A percentile compares a stretch with the other conserved stretches of the same genome.
These are phyloP conservation scores for Coenonympha glycerion DNA, from an alignment of 2,888 invertebrate genomes.

Conservation along the genomic window DNA sequence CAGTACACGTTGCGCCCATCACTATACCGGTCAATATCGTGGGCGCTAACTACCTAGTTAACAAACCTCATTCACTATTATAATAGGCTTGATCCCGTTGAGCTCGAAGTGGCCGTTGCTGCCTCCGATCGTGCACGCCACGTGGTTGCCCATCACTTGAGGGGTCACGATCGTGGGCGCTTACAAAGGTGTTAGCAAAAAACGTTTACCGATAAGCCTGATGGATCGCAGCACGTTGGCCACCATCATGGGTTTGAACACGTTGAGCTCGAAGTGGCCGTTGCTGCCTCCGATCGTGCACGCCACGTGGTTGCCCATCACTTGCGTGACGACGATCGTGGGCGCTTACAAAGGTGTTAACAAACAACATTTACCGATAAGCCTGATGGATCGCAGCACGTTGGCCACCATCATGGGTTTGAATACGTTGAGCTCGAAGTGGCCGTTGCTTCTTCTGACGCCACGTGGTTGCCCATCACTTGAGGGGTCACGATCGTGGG, in stretches of 20 bases:
- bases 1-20: no score
- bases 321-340: no score
- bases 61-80: no score
- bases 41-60: no score
- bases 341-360: no score
- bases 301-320: no score
- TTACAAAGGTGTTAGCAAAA: neutral
- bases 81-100: slow-evolving; percentile 98
- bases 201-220: slow-evolving; percentile 81
- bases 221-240: slow-evolving; percentile 94
- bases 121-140: slow-evolving; percentile 96
- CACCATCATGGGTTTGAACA: no score
- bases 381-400: no score
- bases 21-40: no score
- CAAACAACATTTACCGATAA: no score
- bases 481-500: neutral
- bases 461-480: slow-evolving; percentile 99
- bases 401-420: no score
- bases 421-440: slow-evolving; percentile 99
- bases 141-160: slow-evolving; percentile 96
- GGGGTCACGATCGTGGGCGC: neutral
- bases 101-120: slow-evolving; percentile 98
- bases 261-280: slow-evolving; percentile 98
- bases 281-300: slow-evolving; percentile 96
- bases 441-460: slow-evolving; percentile 97